phyloP scores from a whole-genome alignment of 1,140 invertebrate genomes.

The Psix sp. region DNA sequence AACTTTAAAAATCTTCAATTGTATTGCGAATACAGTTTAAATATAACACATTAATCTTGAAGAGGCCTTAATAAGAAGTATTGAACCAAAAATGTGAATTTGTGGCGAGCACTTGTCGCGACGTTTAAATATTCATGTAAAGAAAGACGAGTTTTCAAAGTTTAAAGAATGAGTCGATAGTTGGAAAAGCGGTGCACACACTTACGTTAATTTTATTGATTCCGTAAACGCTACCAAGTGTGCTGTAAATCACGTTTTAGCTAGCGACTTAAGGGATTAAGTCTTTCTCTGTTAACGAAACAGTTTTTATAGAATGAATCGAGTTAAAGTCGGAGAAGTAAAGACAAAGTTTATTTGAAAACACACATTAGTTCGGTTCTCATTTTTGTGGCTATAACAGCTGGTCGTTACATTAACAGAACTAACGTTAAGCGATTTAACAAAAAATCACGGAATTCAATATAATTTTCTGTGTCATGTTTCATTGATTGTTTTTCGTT shows the following conservation, averaged over 20 bases:
- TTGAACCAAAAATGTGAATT: conserved; percentile 33
- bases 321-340: conserved; percentile 29
- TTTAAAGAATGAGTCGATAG: conserved; percentile 52
- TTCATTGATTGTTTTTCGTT: too few relatives aligned
- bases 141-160: background rate
- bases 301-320: conserved; percentile 40
- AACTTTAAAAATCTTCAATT: too few relatives aligned
- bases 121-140: conserved; percentile 66
- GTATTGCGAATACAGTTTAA: too few relatives aligned
- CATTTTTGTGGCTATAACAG: too few relatives aligned
- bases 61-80: too few relatives aligned
- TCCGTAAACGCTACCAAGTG: conserved; percentile 10
- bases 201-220: conserved; percentile 67
- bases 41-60: too few relatives aligned
- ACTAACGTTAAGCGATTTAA: too few relatives aligned
- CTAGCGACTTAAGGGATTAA: conserved; percentile 44
- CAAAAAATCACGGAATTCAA: too few relatives aligned
- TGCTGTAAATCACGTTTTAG: conserved; percentile 36
- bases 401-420: too few relatives aligned
- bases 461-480: too few relatives aligned
- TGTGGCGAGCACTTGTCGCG: conserved; percentile 33
- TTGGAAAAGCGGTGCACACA: conserved; percentile 62
- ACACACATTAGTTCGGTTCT: conserved; percentile 1
- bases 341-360: conserved; percentile 23
- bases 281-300: conserved; percentile 39